Conservation (phyloP, 2,113 vertebrate genomes). For the Sceloporus tristichus region DNA sequence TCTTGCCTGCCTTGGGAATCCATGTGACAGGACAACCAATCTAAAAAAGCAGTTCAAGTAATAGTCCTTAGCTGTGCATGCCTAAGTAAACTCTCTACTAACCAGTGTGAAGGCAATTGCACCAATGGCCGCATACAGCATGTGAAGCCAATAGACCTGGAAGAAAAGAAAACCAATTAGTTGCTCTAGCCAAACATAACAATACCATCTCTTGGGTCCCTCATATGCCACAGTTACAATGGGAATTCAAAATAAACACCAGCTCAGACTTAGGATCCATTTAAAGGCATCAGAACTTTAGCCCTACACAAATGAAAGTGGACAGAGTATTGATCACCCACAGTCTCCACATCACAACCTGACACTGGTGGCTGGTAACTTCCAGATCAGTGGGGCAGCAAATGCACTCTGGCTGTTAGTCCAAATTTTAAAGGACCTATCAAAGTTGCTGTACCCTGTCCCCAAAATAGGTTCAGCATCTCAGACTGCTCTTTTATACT, state of each 20-base stretch:
- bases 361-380: too few species aligned
- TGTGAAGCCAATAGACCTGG: constrained; percentile 93
- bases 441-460: too few species aligned
- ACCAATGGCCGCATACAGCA: constrained; percentile 92
- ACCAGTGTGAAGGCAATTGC: constrained; percentile 93
- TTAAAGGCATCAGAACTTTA: not conserved
- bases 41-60: not conserved
- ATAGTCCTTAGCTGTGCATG: not conserved
- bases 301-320: not conserved
- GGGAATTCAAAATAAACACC: not conserved
- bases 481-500: too few species aligned
- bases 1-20: not conserved
- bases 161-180: not conserved
- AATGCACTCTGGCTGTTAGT: too few species aligned
- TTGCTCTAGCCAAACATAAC: not conserved
- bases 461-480: too few species aligned
- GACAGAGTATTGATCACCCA: not conserved
- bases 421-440: too few species aligned
- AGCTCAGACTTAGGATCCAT: not conserved
- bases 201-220: not conserved
- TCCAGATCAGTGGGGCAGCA: too few species aligned
- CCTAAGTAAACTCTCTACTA: constrained; percentile 66
- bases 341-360: not conserved
- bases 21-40: not conserved
- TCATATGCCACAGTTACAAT: not conserved